These are phyloP conservation scores for Alloplasta piceator DNA, from an alignment of 2,888 invertebrate genomes.

Conservation along the genomic window DNA sequence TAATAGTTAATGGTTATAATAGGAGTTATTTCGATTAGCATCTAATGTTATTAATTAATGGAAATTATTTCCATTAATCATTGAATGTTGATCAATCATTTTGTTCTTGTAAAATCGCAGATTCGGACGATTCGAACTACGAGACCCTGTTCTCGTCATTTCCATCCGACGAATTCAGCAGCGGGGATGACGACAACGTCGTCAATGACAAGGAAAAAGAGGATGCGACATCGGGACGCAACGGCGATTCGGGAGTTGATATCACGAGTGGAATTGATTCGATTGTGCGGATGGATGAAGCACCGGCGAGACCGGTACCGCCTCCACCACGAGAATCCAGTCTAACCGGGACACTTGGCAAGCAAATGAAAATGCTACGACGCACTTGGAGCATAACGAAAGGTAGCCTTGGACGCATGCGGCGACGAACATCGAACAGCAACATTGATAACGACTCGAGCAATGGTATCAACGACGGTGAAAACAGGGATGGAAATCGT, in stretches of 20 bases:
- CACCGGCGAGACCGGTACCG: constrained; percentile 77
- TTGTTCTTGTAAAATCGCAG: constrained; percentile 58
- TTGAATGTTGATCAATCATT: no score
- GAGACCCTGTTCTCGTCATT: constrained; percentile 77
- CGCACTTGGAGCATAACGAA: constrained; percentile 82
- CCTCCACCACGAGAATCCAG: constrained; percentile 79
- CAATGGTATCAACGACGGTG: constrained; percentile 35
- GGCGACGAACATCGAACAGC: constrained; percentile 72
- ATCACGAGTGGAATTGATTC: neutral
- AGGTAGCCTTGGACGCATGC: constrained; percentile 79
- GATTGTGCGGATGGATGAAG: constrained; percentile 60
- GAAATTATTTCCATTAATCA: no score
- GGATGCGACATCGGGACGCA: neutral
- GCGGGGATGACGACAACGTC: constrained; percentile 69
- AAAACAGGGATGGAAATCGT: constrained; percentile 63
- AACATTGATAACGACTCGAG: constrained; percentile 58
- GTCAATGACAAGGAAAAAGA: neutral
- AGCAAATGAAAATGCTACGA: constrained; percentile 78
- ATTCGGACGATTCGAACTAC: constrained; percentile 81
- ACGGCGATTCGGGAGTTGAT: neutral
- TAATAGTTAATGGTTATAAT: no score
- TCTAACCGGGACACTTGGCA: constrained; percentile 77
- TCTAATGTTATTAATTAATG: no score
- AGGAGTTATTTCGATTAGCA: no score
- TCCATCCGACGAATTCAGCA: constrained; percentile 75